Evolutionary conservation across 2,888 invertebrate genomes (phyloP), one percentile per base, ranked within the genome.

Genomic region (Pediacus dermestoides): DNA sequence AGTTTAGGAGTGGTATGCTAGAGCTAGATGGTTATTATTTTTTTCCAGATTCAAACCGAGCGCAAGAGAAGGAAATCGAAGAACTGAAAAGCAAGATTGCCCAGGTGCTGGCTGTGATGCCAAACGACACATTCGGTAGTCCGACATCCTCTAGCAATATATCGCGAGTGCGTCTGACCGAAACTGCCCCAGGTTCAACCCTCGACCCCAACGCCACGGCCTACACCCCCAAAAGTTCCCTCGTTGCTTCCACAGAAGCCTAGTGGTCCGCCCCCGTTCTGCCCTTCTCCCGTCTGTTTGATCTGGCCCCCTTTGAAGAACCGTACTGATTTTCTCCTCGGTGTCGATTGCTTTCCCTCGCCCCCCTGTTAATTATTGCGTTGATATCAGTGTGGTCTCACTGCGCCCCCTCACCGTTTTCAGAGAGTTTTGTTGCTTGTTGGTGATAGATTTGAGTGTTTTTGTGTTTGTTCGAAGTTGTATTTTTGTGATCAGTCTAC

Each of bases 41-140:
- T 48, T 49, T 66, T 69, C 1, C 70, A 94, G 94, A 76, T 72
- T 67, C 85, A 59, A 82, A 91, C 66, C 78, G 84, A 57, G 78
- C 81, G 51, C 89, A 89, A 72, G 93, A 94, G 58, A 88, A 88
- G 62, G 93, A 94, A 72, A 85, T 95, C 53, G 86, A 86, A 55
- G 89, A 91, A 66, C 76, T 95, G 54, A 93, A 93, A 68, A 80
- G 83, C 42, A 88, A 88, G 74, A 85, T 90, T 67, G 92, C 92
- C 45, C 94, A 95, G 73, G 84, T 94, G 66, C 73, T 95, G 70
- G 94, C 94, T 14, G 88, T 94, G 48, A 88, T 92, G 88, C 88
- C 89, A 32, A 74, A 80, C 50, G 85, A 86, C 61, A 72, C 77
- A 35, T 76, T 81, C 60, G 75, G 75, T 53, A 74, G 46, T 70